Percentiles rank a stretch among this genome's conserved stretches.
Evolutionary conservation across 2,113 vertebrate species (phyloP).

Genomic region (Craseonycteris thonglongyai): DNA sequence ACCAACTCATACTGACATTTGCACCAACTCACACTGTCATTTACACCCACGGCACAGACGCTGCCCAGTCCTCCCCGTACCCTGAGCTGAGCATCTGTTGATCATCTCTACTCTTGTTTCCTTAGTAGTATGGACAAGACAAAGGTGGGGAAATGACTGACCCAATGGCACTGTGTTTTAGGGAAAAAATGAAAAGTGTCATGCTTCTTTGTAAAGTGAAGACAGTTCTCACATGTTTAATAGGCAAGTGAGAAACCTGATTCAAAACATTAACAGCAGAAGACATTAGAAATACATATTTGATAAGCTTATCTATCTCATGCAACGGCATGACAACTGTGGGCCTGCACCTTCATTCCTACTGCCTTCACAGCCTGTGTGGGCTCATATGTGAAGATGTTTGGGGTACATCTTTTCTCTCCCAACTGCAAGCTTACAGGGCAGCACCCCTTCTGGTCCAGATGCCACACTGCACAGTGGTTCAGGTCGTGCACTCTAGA

Average conservation of each 20-base stretch:
- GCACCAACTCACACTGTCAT: accelerated
- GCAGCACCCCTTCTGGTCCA: not conserved
- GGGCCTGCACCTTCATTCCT: not conserved
- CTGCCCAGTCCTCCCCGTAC: not conserved
- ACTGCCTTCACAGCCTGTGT: not conserved
- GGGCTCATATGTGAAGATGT: not conserved
- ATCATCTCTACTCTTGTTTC: not conserved
- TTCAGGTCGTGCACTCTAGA: not conserved
- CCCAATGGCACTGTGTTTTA: not conserved
- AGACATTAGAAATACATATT: no score
- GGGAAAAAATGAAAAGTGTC: not conserved
- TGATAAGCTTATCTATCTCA: not conserved
- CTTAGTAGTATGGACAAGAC: not conserved
- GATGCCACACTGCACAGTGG: not conserved
- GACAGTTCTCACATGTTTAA: not conserved
- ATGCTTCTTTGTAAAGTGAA: not conserved
- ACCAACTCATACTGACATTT: accelerated
- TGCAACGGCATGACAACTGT: not conserved
- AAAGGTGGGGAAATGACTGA: not conserved
- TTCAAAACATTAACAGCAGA: not conserved
- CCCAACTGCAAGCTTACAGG: not conserved
- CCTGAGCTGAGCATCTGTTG: not conserved
- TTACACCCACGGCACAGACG: accelerated
- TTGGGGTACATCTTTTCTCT: not conserved
- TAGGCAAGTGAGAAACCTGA: not conserved